Evolutionary conservation across 2,797 vertebrate species (phyloP), one percentile per base, ranked within the genome.

Genomic region (Meriones psammophilus): DNA sequence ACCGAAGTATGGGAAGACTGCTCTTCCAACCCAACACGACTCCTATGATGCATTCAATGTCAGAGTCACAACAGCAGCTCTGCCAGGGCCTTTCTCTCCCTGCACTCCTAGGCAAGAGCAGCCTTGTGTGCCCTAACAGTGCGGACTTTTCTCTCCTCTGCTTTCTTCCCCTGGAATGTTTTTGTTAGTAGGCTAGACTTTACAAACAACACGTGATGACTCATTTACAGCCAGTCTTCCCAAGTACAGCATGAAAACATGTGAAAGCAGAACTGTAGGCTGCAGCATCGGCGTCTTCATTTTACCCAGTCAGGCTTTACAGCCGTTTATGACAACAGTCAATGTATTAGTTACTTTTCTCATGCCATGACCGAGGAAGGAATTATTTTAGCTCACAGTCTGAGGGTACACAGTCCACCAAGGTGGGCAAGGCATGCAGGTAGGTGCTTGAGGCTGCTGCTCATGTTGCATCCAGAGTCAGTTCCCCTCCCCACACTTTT

Each of bases 1-100:
- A 5, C 78, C 18, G 74, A 93, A 74, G 95, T 86, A 83, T 86
- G 74, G 7, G 96, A 93, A 62, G 69, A 26, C 30, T 88, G 13
- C 15, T 50, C 26, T 94, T 94, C 85, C 73, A 64, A 9, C 90
- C 62, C 88, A 92, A 6, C 39, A 5, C 28, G 46, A 89, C 80
- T 89, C 20, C 30, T 79, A 56, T 92, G 62, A 87, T 79, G 71
- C 87, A 91, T 68, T 79, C 74, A 56, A 81, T 56, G n/a, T 79
- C 54, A 62, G 18, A 39, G 9, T 81, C 83, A 24, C 54, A 89
- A 86, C 42, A 33, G 18, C 33, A 71, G 0, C n/a, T 96, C 69
- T 97, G 92, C 62, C 56, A 39, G 56, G 80, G 42, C 33, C 79
- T 94, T 39, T 77, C 28, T 50, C 46, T 66, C 58, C 36, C 4